Evolutionary conservation across 2,113 vertebrate species (phyloP).

Genomic region (Etia nguti): DNA sequence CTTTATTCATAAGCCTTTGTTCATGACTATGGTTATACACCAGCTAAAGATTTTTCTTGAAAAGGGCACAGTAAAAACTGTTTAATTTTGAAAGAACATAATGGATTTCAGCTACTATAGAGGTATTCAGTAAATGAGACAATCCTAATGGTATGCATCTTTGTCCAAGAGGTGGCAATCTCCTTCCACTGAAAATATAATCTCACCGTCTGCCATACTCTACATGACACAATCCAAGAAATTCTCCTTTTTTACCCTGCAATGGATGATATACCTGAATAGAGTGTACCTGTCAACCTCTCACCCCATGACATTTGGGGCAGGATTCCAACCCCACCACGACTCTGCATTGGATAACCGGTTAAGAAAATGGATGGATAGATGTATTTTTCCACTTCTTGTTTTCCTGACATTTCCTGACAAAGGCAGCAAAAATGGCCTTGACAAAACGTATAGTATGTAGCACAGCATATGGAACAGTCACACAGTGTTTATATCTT

Average conservation of each 20-base stretch:
- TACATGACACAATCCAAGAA: background rate
- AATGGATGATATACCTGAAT: background rate
- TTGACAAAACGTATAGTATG: background rate
- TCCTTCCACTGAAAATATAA: background rate
- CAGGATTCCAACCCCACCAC: background rate
- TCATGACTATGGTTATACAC: background rate
- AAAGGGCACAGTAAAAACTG: background rate
- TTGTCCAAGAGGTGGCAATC: slow-evolving; percentile 27
- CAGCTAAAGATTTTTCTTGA: background rate
- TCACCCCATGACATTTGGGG: background rate
- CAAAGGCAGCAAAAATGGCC: background rate
- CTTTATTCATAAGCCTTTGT: background rate
- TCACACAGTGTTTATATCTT: background rate
- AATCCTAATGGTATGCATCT: background rate
- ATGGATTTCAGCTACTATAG: background rate
- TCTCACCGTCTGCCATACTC: background rate
- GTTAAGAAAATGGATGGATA: background rate
- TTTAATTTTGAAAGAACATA: background rate
- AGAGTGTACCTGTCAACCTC: background rate
- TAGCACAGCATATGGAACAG: background rate
- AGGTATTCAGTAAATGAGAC: background rate
- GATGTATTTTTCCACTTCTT: background rate
- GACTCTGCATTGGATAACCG: background rate
- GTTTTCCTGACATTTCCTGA: background rate
- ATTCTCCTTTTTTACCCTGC: background rate